Base-by-base conservation (phyloP, 1,140 invertebrate species). In the Caenorhabditis remanei region DNA sequence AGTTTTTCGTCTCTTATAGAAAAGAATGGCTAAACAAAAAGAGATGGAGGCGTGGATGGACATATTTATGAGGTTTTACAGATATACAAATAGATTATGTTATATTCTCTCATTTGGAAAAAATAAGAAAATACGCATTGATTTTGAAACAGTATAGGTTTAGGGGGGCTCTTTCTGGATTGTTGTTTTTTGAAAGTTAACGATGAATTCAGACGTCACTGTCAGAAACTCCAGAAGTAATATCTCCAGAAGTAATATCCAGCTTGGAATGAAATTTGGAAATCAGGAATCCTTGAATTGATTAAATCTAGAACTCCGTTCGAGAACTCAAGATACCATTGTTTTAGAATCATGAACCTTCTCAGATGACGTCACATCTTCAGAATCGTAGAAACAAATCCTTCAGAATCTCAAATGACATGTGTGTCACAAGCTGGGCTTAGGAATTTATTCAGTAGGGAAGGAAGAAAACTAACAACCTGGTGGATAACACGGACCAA, bases 321-420 rank as follows among this genome's bases (percentile, higher is more conserved):
- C 9, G 2, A 53, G 50, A 53, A 53, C 50, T 40, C 24, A 32
- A 21, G 6, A 32, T 4, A 63, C 40, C 9, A 40, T 13, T 32
- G 8, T 8, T 32, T 63, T 63, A 9, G 61, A 63, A 32, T 63
- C 61, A 32, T 8, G 61, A 40, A 63, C 24, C 24, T 32, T 63
- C n/a, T 40, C 24, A 24, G 24, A 14, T 63, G 61, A 63, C 65
- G 65, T 71, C 65, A 71, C 40, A 71, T 16, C 65, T 71, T 46
- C 41, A 71, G 65, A 71, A 71, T 24, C 7, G 24, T 19, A 71
- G 13, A 43, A 8, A 43, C 11, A 71, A 71, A 43, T 71, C 65
- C 65, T 71, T 71, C 65, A 71, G 65, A 71, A 71, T 71, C 19
- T 71, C 41, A n/a, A 71, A 71, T 71, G 65, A 71, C 11, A 71